Conservation (phyloP, 2,113 vertebrate genomes). For the Ctenomys sociabilis region DNA sequence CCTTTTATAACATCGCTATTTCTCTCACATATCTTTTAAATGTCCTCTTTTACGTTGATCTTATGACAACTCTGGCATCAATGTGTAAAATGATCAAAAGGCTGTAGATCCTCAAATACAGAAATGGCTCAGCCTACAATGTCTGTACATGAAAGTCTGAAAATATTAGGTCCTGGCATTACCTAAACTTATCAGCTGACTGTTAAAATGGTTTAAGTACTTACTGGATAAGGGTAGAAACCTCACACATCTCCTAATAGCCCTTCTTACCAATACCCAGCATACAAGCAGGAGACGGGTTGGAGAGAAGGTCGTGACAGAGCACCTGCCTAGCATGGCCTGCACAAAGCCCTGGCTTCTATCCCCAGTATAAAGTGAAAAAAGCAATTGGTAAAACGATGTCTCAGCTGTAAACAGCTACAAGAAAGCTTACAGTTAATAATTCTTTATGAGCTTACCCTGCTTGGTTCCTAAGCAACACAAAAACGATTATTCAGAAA, state of each 20-base stretch:
- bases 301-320: not conserved
- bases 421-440: not conserved
- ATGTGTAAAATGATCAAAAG: constrained; percentile 8
- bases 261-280: constrained; percentile 11
- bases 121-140: not conserved
- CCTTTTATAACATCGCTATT: not conserved
- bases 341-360: too few relatives aligned
- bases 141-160: not conserved
- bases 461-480: not conserved
- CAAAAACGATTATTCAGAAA: not conserved
- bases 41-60: not conserved
- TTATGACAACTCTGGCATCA: not conserved
- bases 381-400: not conserved
- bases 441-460: not conserved
- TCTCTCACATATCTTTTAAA: not conserved
- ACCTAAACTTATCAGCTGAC: not conserved
- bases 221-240: not conserved
- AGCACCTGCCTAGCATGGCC: not conserved
- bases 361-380: not conserved
- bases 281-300: not conserved
- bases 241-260: not conserved
- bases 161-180: not conserved
- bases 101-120: not conserved
- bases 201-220: constrained; percentile 5
- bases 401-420: not conserved